Evolutionary conservation across 2,113 vertebrate genomes (phyloP).

Genomic region (Candoia aspera): DNA sequence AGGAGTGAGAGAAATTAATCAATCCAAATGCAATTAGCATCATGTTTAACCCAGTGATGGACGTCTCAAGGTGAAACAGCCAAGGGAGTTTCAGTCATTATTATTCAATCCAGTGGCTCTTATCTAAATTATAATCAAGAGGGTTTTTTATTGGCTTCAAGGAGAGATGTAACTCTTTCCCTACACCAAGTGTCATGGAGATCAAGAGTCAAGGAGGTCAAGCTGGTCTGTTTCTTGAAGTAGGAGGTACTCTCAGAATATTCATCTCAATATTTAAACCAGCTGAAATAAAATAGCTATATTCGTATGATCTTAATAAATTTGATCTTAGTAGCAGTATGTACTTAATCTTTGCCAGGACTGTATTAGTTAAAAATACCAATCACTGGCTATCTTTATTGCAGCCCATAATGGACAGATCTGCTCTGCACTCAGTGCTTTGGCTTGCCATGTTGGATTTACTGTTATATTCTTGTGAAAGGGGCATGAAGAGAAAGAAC

Average conservation of each 20-base stretch:
- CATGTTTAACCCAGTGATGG: conserved; percentile 97
- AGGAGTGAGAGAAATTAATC: conserved; percentile 95
- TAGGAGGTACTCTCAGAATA: conserved; percentile 30
- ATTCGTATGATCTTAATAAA: neutral
- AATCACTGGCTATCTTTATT: neutral
- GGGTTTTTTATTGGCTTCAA: conserved; percentile 84
- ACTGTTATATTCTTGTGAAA: conserved; percentile 41
- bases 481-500: conserved; percentile 32
- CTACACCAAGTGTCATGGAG: conserved; percentile 68
- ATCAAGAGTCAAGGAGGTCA: conserved; percentile 46
- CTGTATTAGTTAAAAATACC: neutral
- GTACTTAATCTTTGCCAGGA: conserved; percentile 5
- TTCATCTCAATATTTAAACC: conserved; percentile 35
- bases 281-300: conserved; percentile 44
- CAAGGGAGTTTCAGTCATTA: conserved; percentile 85
- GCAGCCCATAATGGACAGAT: neutral
- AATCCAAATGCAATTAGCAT: conserved; percentile 97
- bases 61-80: conserved; percentile 94
- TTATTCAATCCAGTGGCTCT: conserved; percentile 87
- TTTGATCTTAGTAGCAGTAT: conserved; percentile 9
- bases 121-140: conserved; percentile 92
- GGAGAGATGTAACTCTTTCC: conserved; percentile 76
- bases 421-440: neutral
- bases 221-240: conserved; percentile 14
- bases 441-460: conserved; percentile 22